Percentiles rank a stretch among this genome's conserved stretches.
Evolutionary conservation across 2,797 vertebrate species (phyloP).

Genomic region (Hippoglossus hippoglossus): DNA sequence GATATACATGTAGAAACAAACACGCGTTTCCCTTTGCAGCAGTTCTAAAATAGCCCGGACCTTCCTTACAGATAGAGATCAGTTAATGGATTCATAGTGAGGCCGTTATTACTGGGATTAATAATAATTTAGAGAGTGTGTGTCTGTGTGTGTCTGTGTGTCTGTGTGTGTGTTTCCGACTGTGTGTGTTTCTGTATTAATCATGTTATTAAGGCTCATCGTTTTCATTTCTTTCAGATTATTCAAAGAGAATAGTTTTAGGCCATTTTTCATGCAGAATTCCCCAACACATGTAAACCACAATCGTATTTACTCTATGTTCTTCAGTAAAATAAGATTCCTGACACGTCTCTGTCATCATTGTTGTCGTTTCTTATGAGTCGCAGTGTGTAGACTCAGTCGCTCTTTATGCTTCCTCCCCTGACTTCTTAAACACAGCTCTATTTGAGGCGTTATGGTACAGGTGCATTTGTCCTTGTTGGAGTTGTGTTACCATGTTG

Average conservation of each 20-base stretch:
- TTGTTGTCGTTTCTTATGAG: neutral
- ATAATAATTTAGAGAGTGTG: conserved; percentile 47
- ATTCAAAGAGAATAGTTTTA: no score
- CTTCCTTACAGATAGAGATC: conserved; percentile 64
- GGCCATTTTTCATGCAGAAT: no score
- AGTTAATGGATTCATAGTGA: conserved; percentile 61
- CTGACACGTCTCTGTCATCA: neutral
- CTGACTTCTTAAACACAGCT: no score
- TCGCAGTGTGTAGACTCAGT: no score
- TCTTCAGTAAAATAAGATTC: neutral
- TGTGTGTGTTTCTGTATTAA: conserved; percentile 18
- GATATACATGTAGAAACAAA: conserved; percentile 52
- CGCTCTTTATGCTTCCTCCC: no score
- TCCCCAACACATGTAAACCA: neutral
- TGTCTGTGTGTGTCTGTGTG: neutral
- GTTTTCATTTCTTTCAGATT: neutral
- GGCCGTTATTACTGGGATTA: conserved; percentile 56
- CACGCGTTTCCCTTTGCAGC: conserved; percentile 36
- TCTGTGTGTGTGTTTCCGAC: neutral
- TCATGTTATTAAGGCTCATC: conserved; percentile 21
- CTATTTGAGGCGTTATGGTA: no score
- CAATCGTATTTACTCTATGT: neutral
- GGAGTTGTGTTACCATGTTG: no score
- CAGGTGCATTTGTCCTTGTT: no score
- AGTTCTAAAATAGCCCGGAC: conserved; percentile 62